Evolutionary conservation across 2,888 invertebrate species (phyloP).

Genomic region (Carabus problematicus): DNA sequence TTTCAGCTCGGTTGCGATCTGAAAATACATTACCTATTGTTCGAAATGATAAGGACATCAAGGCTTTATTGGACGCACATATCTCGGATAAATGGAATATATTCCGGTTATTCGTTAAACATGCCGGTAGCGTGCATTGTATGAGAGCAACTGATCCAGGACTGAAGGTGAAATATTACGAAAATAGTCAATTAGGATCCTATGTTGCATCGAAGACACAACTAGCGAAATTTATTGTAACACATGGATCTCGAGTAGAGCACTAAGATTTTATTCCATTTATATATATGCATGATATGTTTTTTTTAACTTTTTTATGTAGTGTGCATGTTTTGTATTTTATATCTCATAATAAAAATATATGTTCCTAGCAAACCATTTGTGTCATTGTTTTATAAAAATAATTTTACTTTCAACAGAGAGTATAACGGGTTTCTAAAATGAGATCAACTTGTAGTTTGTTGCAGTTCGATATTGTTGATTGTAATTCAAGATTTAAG

Average conservation of each 20-base stretch:
- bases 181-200: constrained; percentile 57
- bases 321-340: constrained; percentile 3
- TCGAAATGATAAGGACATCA: constrained; percentile 70
- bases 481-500: too few species aligned
- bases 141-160: constrained; percentile 84
- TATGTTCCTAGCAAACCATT: background rate
- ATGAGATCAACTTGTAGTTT: too few species aligned
- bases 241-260: constrained; percentile 43
- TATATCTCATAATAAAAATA: background rate
- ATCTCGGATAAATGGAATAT: constrained; percentile 63
- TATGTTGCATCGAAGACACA: constrained; percentile 64
- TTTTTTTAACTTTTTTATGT: background rate
- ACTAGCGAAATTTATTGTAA: constrained; percentile 65
- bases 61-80: constrained; percentile 59
- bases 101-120: constrained; percentile 74
- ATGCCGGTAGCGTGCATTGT: constrained; percentile 70
- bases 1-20: constrained; percentile 69
- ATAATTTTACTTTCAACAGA: too few species aligned
- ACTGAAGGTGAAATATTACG: constrained; percentile 65
- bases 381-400: too few species aligned
- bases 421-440: too few species aligned
- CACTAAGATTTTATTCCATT: background rate
- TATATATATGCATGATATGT: background rate
- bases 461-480: too few species aligned
- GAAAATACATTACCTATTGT: constrained; percentile 68